Conservation (phyloP, 1,140 invertebrate genomes). For the Asobara japonica region DNA sequence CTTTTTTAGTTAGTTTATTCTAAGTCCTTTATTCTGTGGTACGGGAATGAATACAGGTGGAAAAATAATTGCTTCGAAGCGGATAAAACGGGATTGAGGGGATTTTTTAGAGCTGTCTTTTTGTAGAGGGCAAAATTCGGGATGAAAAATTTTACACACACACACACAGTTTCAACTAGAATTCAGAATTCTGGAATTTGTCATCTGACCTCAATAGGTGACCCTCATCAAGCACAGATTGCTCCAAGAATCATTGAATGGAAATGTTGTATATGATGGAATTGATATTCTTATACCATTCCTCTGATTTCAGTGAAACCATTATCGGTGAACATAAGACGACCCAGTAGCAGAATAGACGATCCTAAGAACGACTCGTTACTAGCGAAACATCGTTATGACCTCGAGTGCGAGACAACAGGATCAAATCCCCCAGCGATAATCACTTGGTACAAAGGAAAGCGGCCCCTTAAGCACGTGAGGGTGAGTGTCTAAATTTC, state of each 20-base stretch:
- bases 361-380: constrained; percentile 59
- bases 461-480: constrained; percentile 78
- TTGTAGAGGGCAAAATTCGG: too few relatives aligned
- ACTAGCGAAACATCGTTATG: constrained; percentile 79
- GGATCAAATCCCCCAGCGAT: constrained; percentile 86
- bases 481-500: constrained; percentile 67
- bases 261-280: too few relatives aligned
- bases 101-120: too few relatives aligned
- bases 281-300: constrained; percentile 2
- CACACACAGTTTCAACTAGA: too few relatives aligned
- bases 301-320: constrained; percentile 75
- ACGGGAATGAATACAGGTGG: neutral
- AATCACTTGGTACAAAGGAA: constrained; percentile 89
- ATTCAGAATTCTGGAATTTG: too few relatives aligned
- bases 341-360: constrained; percentile 58
- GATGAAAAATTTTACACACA: too few relatives aligned
- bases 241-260: too few relatives aligned
- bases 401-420: constrained; percentile 82
- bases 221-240: too few relatives aligned
- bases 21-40: too few relatives aligned
- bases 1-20: too few relatives aligned
- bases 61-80: constrained; percentile 24
- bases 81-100: constrained; percentile 15
- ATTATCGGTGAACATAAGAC: constrained; percentile 78
- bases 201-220: too few relatives aligned